phyloP scores from a whole-genome alignment of 2,888 invertebrate genomes.

The Pheosia gnoma region DNA sequence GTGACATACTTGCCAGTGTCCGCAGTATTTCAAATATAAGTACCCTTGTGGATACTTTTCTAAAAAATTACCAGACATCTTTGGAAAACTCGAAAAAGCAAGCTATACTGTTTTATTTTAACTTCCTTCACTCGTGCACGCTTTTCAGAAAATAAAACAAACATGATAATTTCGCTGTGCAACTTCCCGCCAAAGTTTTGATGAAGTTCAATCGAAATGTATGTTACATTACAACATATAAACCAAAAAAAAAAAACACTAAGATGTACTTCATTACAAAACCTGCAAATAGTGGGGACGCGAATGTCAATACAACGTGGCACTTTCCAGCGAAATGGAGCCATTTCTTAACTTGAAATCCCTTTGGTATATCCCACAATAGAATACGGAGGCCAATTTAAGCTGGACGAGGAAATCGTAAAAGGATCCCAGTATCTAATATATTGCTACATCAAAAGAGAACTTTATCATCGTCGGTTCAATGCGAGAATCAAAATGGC shows the following conservation, averaged over 20 bases:
- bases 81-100: too few relatives aligned
- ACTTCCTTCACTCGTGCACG: too few relatives aligned
- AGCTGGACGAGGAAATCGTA: conserved; percentile 30
- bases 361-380: background rate
- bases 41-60: too few relatives aligned
- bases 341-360: conserved; percentile 11
- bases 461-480: conserved; percentile 43
- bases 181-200: too few relatives aligned
- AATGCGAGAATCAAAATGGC: conserved; percentile 50
- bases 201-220: too few relatives aligned
- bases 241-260: background rate
- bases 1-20: too few relatives aligned
- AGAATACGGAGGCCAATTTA: conserved; percentile 8
- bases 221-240: too few relatives aligned
- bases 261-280: background rate
- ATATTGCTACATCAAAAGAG: conserved; percentile 46
- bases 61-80: too few relatives aligned
- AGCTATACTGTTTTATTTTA: too few relatives aligned
- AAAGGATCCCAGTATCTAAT: conserved; percentile 35
- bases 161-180: too few relatives aligned
- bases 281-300: conserved; percentile 2
- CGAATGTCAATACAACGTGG: conserved; percentile 37
- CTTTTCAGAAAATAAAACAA: too few relatives aligned
- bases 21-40: too few relatives aligned
- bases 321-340: conserved; percentile 27